Conservation (phyloP, 2,797 vertebrate species). For the Coendou prehensilis region DNA sequence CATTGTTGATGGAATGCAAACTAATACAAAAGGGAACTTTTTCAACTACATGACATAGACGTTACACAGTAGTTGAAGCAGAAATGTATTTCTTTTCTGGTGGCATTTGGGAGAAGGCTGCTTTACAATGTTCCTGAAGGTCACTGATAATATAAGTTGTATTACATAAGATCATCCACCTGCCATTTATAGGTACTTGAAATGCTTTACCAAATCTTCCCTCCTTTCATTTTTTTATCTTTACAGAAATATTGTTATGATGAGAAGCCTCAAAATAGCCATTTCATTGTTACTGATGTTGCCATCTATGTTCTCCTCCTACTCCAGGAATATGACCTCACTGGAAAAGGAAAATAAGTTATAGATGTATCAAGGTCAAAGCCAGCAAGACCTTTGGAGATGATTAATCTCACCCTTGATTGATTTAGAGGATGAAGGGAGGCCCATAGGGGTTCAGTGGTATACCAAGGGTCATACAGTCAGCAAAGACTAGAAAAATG, state of each 20-base stretch:
- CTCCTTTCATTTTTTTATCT: background rate
- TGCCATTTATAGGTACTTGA: constrained; percentile 43
- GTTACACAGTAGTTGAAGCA: background rate
- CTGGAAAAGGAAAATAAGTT: background rate
- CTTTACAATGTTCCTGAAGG: constrained; percentile 7
- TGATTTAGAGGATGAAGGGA: background rate
- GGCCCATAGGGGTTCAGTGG: background rate
- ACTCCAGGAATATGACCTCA: background rate
- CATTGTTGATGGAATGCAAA: background rate
- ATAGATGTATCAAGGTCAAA: background rate
- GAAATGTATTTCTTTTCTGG: constrained; percentile 17
- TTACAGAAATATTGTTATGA: background rate
- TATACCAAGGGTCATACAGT: background rate
- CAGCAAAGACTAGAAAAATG: background rate
- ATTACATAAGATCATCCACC: background rate
- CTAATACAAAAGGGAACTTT: background rate
- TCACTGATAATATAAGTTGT: constrained; percentile 31
- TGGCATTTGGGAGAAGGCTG: constrained; percentile 48
- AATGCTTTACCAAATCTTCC: background rate
- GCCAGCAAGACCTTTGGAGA: background rate
- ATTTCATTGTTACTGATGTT: constrained; percentile 6
- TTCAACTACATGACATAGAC: background rate
- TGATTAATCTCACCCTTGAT: background rate
- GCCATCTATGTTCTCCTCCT: background rate
- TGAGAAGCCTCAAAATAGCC: background rate